Evolutionary conservation across 2,797 vertebrate genomes (phyloP).

Genomic region (Catamblyrhynchus diadema): DNA sequence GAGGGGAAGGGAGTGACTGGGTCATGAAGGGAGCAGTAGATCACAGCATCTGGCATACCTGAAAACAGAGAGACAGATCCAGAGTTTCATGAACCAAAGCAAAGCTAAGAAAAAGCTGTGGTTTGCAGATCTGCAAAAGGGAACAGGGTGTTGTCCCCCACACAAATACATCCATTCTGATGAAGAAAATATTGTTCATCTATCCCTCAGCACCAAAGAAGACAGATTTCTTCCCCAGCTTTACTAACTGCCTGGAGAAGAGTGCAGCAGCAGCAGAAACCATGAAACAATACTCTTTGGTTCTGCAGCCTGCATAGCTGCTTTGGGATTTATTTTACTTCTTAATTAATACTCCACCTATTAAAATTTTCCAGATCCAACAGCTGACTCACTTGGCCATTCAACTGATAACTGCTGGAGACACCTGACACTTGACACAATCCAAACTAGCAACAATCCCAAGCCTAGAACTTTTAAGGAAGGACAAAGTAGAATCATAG

Average conservation of each 20-base stretch:
- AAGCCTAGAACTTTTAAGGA: background rate
- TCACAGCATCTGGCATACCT: conserved; percentile 86
- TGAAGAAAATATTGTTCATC: background rate
- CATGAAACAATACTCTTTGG: background rate
- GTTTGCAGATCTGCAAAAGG: background rate
- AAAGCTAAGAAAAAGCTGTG: background rate
- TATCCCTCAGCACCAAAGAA: background rate
- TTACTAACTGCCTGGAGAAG: background rate
- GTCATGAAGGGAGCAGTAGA: conserved; percentile 92
- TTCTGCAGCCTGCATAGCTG: background rate
- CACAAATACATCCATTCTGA: background rate
- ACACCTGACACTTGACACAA: background rate
- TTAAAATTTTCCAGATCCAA: background rate
- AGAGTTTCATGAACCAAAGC: background rate
- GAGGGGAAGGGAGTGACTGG: conserved; percentile 77
- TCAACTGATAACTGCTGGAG: background rate
- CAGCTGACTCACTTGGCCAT: background rate
- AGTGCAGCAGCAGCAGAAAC: background rate
- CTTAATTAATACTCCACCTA: background rate
- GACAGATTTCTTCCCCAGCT: background rate
- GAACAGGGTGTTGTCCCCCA: background rate
- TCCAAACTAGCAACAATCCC: background rate
- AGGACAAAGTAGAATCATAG: background rate
- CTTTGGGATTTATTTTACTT: background rate
- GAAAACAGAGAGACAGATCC: background rate